These are phyloP conservation scores for Nomada ferruginata DNA, from an alignment of 2,888 invertebrate genomes.

Conservation along the genomic window DNA sequence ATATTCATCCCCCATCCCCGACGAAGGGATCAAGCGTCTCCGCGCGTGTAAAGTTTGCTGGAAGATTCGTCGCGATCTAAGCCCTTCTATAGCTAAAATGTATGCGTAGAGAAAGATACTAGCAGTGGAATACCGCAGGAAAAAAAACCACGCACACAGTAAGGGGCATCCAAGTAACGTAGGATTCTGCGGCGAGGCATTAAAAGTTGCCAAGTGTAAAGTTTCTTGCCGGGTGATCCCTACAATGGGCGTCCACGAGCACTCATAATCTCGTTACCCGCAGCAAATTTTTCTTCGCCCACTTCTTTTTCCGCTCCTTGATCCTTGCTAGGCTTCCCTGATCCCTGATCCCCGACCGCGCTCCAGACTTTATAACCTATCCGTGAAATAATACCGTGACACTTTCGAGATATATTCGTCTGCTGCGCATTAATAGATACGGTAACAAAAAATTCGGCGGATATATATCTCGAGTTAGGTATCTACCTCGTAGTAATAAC, in stretches of 20 bases:
- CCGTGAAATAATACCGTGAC: constrained; percentile 10
- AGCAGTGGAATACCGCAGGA: constrained; percentile 42
- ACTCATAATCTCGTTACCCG: constrained; percentile 82
- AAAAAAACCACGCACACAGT: constrained; percentile 17
- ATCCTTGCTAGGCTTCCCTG: background rate
- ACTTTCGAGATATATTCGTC: background rate
- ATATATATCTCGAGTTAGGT: no score
- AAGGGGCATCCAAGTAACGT: constrained; percentile 33
- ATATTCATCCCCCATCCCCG: constrained; percentile 18
- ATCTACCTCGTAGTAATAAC: no score
- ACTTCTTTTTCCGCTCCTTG: constrained; percentile 28
- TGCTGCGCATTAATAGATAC: background rate
- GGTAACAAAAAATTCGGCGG: background rate
- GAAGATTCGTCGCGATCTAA: constrained; percentile 67
- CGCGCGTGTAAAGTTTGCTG: constrained; percentile 64
- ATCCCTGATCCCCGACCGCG: background rate
- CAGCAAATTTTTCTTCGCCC: constrained; percentile 80
- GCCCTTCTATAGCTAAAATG: constrained; percentile 48
- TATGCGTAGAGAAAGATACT: constrained; percentile 59
- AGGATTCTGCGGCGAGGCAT: constrained; percentile 79
- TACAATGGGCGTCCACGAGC: constrained; percentile 78
- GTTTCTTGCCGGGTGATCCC: constrained; percentile 81
- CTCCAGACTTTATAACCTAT: constrained; percentile 37
- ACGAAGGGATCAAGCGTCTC: constrained; percentile 37
- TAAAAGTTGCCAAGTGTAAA: constrained; percentile 83